Conservation (phyloP, 2,888 invertebrate genomes). For the Leptothorax acervorum region DNA sequence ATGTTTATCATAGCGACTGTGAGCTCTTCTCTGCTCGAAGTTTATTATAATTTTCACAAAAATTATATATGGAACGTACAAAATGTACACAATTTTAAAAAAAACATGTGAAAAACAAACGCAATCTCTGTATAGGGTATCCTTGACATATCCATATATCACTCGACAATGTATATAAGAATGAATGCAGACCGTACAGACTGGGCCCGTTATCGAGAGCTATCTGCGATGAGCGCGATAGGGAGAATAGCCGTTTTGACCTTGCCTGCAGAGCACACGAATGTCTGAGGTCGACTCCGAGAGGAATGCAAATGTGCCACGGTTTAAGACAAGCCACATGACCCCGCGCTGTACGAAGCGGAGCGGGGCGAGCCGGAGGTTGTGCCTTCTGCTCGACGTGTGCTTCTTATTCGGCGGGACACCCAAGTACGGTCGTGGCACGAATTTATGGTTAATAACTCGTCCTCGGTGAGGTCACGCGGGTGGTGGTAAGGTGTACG, state of each 20-base stretch:
- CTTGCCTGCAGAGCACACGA: conserved; percentile 48
- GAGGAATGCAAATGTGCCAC: conserved; percentile 69
- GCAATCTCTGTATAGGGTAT: background rate
- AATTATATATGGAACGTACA: background rate
- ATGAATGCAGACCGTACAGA: background rate
- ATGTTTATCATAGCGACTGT: background rate
- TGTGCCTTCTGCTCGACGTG: background rate
- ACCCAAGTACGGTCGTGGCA: conserved; percentile 21
- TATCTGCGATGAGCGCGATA: conserved; percentile 46
- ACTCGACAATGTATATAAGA: conserved; percentile 8
- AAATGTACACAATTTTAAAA: background rate
- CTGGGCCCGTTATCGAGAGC: conserved; percentile 29
- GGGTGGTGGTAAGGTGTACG: background rate
- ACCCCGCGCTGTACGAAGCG: conserved; percentile 34
- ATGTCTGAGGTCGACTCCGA: conserved; percentile 45
- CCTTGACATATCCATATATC: conserved; percentile 13
- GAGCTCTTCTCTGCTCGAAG: too few species aligned
- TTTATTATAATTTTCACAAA: background rate
- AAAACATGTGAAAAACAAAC: background rate
- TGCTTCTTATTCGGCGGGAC: conserved; percentile 34
- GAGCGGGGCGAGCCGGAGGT: conserved; percentile 23
- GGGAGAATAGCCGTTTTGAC: conserved; percentile 43
- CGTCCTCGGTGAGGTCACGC: conserved; percentile 31
- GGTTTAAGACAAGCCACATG: conserved; percentile 69
- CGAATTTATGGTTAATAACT: conserved; percentile 51